Evolutionary conservation across 2,888 invertebrate species (phyloP), one percentile per base, ranked within the genome.

Genomic region (Heterodera filipjevi): DNA sequence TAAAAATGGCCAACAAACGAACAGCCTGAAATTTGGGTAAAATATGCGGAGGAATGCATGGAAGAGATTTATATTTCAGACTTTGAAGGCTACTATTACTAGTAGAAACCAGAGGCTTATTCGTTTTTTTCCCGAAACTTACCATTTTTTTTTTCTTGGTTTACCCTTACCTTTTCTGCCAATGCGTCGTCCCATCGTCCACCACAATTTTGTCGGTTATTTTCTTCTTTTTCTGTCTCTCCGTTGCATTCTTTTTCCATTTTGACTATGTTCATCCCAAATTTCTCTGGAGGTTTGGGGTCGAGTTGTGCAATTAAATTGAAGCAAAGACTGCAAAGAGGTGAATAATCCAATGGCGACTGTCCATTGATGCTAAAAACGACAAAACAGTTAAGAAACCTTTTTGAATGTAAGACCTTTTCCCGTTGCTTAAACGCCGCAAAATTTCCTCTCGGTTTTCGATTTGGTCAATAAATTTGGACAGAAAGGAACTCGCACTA

Each of bases 141-240:
- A 12, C 14, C 14, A 10, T 5, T 10, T 10, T 44, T 10, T 10
- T 49, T 49, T 19, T 14, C 49, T 14, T 14, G 49, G 49, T 49
- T 49, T 14, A 16, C 16, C 49, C 49, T 78, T n/a, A 78, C 78
- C 16, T 76, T n/a, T 76, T 75, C 78, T 68, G 77, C 77, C 46
- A 78, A 39, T 14, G 64, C 32, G 30, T 75, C 33, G 68, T 75
- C 53, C 75, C 75, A 75, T n/a, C 22, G 46, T 53, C 66, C 68
- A 6, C 14, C 46, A 10, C 33, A 8, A 12, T 64, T 75, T 33
- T 10, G 44, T 27, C 0, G 5, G 12, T 27, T 64, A 12, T 33
- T 27, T 30, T 64, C 22, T 33, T 44, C 44, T 19, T 33, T 32
- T 6, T n/a, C 68, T 35, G 64, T 22, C 19, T 75, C 33, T 16